These are phyloP conservation scores for Enteromius treurensis DNA, from an alignment of 2,797 vertebrate genomes.

Conservation along the genomic window DNA sequence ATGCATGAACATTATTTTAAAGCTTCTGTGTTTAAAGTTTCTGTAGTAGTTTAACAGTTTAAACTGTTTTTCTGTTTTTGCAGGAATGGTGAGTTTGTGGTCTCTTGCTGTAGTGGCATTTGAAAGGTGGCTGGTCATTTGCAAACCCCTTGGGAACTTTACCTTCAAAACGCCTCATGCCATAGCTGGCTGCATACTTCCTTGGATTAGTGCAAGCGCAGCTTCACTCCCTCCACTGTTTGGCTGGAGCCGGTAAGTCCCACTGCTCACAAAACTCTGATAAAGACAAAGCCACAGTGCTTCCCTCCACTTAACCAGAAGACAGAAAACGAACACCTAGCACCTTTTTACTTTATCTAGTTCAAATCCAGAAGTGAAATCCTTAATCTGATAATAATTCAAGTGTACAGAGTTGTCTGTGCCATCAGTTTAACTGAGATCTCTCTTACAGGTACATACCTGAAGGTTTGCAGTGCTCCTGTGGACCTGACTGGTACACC, in stretches of 20 bases:
- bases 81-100: constrained; percentile 83
- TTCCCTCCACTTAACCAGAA: not conserved
- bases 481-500: constrained; percentile 79
- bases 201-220: constrained; percentile 70
- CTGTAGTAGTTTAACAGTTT: not conserved
- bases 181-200: constrained; percentile 70
- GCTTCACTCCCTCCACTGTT: constrained; percentile 74
- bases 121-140: constrained; percentile 81
- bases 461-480: constrained; percentile 79
- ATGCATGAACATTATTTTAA: not conserved
- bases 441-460: constrained; percentile 73
- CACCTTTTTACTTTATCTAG: not conserved
- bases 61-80: constrained; percentile 8
- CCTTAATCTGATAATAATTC: not conserved
- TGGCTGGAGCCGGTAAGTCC: constrained; percentile 80
- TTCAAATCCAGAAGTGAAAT: not conserved
- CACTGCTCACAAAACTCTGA: not conserved
- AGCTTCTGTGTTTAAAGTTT: not conserved
- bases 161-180: constrained; percentile 76
- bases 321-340: not conserved
- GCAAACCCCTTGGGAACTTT: constrained; percentile 80
- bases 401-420: constrained; percentile 2
- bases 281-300: not conserved
- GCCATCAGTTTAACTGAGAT: not conserved
- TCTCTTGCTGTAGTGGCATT: constrained; percentile 79